A percentile compares a stretch with the other conserved stretches of the same genome.
phyloP scores from a whole-genome alignment of 37 sponge, comb jelly and placozoan species.

The Eunapius fragilis region DNA sequence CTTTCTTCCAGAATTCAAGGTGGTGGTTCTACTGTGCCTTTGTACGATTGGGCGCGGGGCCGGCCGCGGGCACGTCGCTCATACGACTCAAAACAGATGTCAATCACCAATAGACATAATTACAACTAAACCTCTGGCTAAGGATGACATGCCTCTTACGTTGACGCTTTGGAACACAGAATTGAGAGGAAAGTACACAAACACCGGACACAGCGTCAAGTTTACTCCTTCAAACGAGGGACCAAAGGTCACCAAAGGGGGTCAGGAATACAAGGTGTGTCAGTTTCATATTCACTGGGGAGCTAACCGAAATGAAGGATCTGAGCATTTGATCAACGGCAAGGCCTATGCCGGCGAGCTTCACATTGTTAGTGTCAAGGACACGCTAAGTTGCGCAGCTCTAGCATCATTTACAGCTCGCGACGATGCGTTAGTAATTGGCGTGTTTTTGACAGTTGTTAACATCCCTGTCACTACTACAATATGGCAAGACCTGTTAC shows the following conservation, averaged over 20 bases:
- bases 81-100: too few species aligned
- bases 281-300: slow-evolving; percentile 40
- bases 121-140: not conserved
- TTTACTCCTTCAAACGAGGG: not conserved
- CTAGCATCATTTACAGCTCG: not conserved
- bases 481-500: not conserved
- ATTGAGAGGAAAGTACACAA: not conserved
- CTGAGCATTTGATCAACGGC: slow-evolving; percentile 20
- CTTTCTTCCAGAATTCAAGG: too few species aligned
- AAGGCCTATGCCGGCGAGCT: not conserved
- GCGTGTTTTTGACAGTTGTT: not conserved
- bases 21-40: too few species aligned
- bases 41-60: too few species aligned
- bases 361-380: slow-evolving; percentile 21
- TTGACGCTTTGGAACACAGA: not conserved
- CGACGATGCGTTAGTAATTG: slow-evolving; percentile 1
- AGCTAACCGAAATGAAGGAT: slow-evolving; percentile 1
- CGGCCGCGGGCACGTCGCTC: too few species aligned
- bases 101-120: not conserved
- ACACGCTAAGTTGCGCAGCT: not conserved
- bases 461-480: not conserved
- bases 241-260: not conserved
- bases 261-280: not conserved
- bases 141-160: not conserved
- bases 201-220: not conserved